Evolutionary conservation across 30 jellyfish, hydroid and myxozoan genomes (phyloP), one percentile per base, ranked within the genome.

Genomic region (Pseudorhiza aurosa): DNA sequence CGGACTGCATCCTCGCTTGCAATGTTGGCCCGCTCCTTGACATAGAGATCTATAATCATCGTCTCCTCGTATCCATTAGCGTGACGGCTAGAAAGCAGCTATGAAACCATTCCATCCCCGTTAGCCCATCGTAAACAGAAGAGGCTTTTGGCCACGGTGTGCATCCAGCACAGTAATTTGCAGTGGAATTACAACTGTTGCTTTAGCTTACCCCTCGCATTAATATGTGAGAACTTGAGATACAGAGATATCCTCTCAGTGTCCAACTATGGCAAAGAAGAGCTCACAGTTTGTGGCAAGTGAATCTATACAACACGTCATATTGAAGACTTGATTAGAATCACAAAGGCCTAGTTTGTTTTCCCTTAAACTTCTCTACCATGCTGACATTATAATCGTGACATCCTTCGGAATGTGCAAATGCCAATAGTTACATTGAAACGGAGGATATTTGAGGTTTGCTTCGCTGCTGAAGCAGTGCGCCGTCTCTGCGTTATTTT

Each of bases 301-400:
- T 47, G 62, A 8, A 47, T 47, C 8, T 47, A 3, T 47, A 47
- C 11, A 47, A 47, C 11, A n/a, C n/a, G n/a, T n/a, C n/a, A n/a
- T n/a, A n/a, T n/a, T n/a, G 26, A 47, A 47, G 24, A 47, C 62
- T 47, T 5, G 26, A 19, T 53, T n/a, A 19, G 6, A 19, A n/a
- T 53, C 37, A 53, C 37, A 2, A 53, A n/a, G 33, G 36, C 30
- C 30, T 46, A 19, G 51, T 72, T 72, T 72, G 86, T 53, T 72
- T 72, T 72, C 17, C 86, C 74, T 72, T 72, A 37, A 31, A 55
- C 64, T 22, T 32, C 86, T 36, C 75, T 1, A 6, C 19, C 86
- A 45, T 36, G 86, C 75, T 72, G 86, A 11, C 72, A 72, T 33
- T 74, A 72, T 72, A 21, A 72, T 72, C 75, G 86, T 59, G 32